Evolutionary conservation across 2,888 invertebrate species (phyloP).

Genomic region (Agrochola macilenta): DNA sequence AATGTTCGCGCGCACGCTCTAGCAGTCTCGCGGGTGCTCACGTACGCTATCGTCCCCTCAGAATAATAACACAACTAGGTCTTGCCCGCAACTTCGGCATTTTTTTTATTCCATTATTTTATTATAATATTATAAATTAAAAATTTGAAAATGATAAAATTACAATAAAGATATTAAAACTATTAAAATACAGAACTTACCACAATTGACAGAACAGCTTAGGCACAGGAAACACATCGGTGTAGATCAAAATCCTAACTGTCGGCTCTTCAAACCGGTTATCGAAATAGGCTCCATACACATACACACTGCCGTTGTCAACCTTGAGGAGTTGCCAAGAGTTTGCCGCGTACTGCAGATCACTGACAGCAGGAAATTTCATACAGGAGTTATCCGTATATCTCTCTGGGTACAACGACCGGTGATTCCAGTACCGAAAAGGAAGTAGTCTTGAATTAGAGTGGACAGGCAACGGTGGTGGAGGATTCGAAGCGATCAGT

Average conservation of each 20-base stretch:
- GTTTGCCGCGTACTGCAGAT: not conserved
- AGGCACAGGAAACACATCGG: not conserved
- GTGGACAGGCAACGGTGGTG: not conserved
- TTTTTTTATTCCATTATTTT: no score
- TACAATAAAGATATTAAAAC: not conserved
- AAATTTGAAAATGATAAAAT: no score
- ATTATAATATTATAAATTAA: no score
- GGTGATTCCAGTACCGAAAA: constrained; percentile 6
- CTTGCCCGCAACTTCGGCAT: no score
- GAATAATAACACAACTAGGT: no score
- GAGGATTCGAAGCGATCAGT: not conserved
- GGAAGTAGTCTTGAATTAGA: not conserved
- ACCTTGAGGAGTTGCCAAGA: constrained; percentile 7
- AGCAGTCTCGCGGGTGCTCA: no score
- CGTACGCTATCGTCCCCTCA: no score
- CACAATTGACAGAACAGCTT: constrained; percentile 5
- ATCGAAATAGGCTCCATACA: constrained; percentile 4
- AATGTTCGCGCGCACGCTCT: no score
- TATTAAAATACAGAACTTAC: not conserved
- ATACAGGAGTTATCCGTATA: not conserved
- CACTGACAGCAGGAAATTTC: not conserved
- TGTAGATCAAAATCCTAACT: constrained; percentile 3
- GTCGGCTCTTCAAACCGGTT: constrained; percentile 7
- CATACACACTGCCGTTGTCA: constrained; percentile 1
- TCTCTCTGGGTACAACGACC: not conserved